These are phyloP conservation scores for Ornithoptera priamus DNA, from an alignment of 2,888 invertebrate species.

Conservation along the genomic window DNA sequence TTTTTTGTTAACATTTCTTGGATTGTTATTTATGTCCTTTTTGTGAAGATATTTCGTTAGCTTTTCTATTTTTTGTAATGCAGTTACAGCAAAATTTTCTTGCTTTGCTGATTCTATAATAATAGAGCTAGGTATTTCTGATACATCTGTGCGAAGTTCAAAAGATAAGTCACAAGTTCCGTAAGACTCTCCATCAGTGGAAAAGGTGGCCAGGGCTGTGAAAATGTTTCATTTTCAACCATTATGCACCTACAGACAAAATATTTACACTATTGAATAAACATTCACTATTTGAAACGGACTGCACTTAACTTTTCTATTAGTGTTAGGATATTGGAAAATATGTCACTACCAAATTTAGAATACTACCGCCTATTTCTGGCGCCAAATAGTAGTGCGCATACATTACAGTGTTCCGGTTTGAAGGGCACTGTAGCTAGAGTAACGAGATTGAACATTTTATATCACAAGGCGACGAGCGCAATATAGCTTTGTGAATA, in stretches of 20 bases:
- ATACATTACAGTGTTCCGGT: too few relatives aligned
- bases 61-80: slow-evolving; percentile 73
- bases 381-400: too few relatives aligned
- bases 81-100: slow-evolving; percentile 44
- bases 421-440: too few relatives aligned
- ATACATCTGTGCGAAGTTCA: slow-evolving; percentile 55
- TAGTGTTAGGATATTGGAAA: too few relatives aligned
- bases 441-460: too few relatives aligned
- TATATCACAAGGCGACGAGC: too few relatives aligned
- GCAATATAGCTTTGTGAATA: too few relatives aligned
- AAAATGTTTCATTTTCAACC: slow-evolving; percentile 60
- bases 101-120: slow-evolving; percentile 50
- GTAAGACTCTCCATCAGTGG: slow-evolving; percentile 47
- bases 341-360: too few relatives aligned
- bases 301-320: too few relatives aligned
- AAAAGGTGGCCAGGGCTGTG: slow-evolving; percentile 58
- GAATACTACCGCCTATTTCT: too few relatives aligned
- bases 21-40: slow-evolving; percentile 35
- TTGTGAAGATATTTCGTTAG: slow-evolving; percentile 68
- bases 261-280: slow-evolving; percentile 9
- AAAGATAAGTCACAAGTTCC: slow-evolving; percentile 54
- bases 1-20: slow-evolving; percentile 52
- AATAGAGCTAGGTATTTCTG: slow-evolving; percentile 41
- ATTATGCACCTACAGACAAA: slow-evolving; percentile 67
- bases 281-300: not conserved